Evolutionary conservation across 2,797 vertebrate genomes (phyloP).

Genomic region (Eulemur coronatus): DNA sequence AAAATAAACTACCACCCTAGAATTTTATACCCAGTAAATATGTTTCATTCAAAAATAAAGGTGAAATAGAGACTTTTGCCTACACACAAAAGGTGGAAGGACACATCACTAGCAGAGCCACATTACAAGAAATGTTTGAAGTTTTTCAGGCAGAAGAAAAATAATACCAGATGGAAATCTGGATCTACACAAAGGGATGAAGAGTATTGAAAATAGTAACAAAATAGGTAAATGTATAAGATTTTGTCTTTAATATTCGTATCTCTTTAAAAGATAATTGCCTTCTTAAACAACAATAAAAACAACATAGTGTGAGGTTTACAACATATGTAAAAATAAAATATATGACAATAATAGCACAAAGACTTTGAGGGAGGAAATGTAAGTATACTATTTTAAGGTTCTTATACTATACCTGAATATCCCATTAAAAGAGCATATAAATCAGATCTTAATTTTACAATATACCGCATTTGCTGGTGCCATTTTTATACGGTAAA

Average conservation of each 20-base stretch:
- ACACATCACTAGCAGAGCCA: not conserved
- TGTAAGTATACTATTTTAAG: not conserved
- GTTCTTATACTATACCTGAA: not conserved
- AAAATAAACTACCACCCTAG: not conserved
- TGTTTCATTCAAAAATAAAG: not conserved
- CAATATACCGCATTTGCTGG: not conserved
- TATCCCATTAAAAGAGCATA: not conserved
- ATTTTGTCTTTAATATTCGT: not conserved
- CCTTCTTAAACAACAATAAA: not conserved
- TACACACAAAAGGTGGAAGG: not conserved
- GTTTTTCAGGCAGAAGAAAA: not conserved
- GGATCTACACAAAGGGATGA: not conserved
- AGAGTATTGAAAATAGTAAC: not conserved
- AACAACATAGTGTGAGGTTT: not conserved
- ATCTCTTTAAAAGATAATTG: not conserved
- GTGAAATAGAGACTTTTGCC: not conserved
- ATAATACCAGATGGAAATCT: not conserved
- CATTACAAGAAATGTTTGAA: not conserved
- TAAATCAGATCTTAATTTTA: slow-evolving; percentile 22
- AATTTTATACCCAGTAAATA: not conserved
- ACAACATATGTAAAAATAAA: not conserved
- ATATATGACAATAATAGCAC: not conserved
- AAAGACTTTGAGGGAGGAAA: not conserved
- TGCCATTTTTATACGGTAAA: slow-evolving; percentile 30
- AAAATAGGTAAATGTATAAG: not conserved